A percentile compares a stretch with the other conserved stretches of the same genome.
Evolutionary conservation across 2,113 vertebrate species (phyloP).

Genomic region (Calcarius ornatus): DNA sequence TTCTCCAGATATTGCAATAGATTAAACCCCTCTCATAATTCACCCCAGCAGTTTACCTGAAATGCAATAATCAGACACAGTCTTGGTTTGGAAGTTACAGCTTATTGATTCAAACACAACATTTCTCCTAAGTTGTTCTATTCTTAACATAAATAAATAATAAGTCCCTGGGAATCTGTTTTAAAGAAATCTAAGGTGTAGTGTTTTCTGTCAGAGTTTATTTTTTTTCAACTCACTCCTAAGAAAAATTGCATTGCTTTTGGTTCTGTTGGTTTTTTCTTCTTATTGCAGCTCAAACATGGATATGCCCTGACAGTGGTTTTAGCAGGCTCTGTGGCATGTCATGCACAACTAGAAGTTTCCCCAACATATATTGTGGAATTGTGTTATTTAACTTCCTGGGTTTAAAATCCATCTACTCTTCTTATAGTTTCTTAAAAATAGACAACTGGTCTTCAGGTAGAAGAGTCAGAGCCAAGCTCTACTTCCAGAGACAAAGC

Average conservation of each 20-base stretch:
- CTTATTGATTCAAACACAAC: background rate
- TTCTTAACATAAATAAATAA: background rate
- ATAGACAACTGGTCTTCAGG: background rate
- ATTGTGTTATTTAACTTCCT: background rate
- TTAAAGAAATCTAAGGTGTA: background rate
- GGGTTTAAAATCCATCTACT: background rate
- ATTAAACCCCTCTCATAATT: background rate
- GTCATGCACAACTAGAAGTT: background rate
- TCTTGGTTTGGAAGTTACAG: background rate
- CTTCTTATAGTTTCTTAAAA: background rate
- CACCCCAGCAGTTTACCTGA: background rate
- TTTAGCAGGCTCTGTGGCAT: background rate
- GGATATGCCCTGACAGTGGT: background rate
- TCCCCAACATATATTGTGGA: background rate
- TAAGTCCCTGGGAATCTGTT: background rate
- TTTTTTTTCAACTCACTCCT: background rate
- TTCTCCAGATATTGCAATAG: background rate
- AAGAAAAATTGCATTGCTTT: background rate
- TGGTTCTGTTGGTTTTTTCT: background rate
- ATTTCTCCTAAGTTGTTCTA: background rate
- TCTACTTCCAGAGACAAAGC: background rate
- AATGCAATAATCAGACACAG: background rate
- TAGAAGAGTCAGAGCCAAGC: background rate
- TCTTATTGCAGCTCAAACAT: fast-evolving
- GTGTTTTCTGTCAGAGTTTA: background rate